phyloP scores from a whole-genome alignment of 2,797 vertebrate species.

The Sphenodon punctatus region DNA sequence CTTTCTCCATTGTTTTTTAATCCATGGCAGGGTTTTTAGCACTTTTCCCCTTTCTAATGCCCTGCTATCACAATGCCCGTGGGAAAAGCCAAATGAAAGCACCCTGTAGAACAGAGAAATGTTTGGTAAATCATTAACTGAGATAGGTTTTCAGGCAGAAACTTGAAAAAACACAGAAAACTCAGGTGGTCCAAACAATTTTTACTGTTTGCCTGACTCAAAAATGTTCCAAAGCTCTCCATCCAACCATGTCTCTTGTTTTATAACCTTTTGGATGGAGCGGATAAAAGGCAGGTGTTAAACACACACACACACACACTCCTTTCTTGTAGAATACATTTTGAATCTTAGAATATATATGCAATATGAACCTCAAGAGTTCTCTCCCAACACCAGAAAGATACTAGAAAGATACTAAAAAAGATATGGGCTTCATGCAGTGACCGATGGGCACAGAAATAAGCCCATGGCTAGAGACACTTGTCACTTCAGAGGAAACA shows the following conservation, averaged over 20 bases:
- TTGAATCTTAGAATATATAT: neutral
- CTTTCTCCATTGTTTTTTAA: neutral
- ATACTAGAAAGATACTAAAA: neutral
- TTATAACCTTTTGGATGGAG: neutral
- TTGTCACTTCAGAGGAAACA: neutral
- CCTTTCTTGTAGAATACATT: neutral
- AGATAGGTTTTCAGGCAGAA: neutral
- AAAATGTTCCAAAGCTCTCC: neutral
- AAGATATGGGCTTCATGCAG: neutral
- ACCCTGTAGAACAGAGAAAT: neutral
- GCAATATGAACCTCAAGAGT: neutral
- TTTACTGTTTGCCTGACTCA: neutral
- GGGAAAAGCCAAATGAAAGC: neutral
- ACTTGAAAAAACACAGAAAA: neutral
- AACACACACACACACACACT: neutral
- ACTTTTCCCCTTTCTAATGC: neutral
- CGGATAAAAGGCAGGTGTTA: neutral
- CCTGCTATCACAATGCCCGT: neutral
- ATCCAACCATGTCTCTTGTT: neutral
- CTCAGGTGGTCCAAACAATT: neutral
- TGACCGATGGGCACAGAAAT: neutral
- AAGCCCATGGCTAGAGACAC: neutral
- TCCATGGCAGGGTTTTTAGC: neutral
- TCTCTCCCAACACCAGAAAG: accelerated
- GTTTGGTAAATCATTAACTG: neutral